Evolutionary conservation across 2,113 vertebrate species (phyloP), one percentile per base, ranked within the genome.

Genomic region (Muntiacus reevesi): DNA sequence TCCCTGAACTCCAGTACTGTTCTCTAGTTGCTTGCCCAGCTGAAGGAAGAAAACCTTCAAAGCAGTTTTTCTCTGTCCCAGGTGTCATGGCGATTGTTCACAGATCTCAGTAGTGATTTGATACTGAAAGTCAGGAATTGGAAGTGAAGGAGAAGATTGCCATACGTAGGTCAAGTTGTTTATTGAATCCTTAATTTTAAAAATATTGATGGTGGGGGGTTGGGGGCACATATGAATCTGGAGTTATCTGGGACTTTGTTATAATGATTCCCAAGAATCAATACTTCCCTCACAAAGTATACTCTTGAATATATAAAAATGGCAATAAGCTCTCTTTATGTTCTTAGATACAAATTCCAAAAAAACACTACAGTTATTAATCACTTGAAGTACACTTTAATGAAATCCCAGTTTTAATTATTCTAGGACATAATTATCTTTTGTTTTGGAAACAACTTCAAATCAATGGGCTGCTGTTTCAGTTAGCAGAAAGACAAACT

Each of bases 391-490:
- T 79, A 95, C 93, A 54, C 8, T 62, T 96, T 91, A 96, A 92
- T 89, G 85, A 33, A 97, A 97, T 71, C 15, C 52, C 40, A 95
- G 62, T 91, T 96, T 95, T 96, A 98, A 96, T 95, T 97, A 96
- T 91, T 95, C n/a, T 12, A 98, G 47, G 21, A 92, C n/a, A 98
- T 79, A 97, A 97, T 94, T 96, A 96, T 82, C 79, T 95, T 97
- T 96, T 95, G 43, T 95, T 96, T 95, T 71, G 11, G 81, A 97
- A 92, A 97, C n/a, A 89, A 93, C 11, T 96, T 90, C 47, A 94
- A 96, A 97, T 96, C 76, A 94, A 91, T 45, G 84, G 96, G 62
- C 28, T 94, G 2, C 67, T 90, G 55, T 78, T 98, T 89, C 86
- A 89, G 36, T 89, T 95, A 87, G 47, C 2, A 97, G 16, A 95